Conservation (phyloP, 2,888 invertebrate genomes). For the Suillia variegata region DNA sequence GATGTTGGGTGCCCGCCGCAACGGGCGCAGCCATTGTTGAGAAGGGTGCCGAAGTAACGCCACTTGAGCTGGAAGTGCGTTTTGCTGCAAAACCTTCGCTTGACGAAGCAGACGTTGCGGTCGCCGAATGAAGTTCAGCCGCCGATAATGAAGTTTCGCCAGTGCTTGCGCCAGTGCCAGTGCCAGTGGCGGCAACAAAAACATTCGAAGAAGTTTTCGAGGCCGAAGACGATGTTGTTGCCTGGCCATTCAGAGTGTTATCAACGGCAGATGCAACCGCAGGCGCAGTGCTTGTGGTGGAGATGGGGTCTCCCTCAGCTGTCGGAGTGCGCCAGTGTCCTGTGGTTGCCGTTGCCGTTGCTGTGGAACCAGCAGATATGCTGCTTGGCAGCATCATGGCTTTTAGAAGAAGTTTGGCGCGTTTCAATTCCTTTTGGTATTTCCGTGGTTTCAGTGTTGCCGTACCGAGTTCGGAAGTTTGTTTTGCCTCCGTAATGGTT, state of each 20-base stretch:
- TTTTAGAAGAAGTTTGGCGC: slow-evolving; percentile 56
- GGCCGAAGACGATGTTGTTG: too few relatives aligned
- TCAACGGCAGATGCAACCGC: neutral
- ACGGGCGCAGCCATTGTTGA: slow-evolving; percentile 7
- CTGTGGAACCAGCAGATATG: slow-evolving; percentile 7
- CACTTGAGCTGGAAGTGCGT: slow-evolving; percentile 3
- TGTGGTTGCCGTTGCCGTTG: slow-evolving; percentile 14
- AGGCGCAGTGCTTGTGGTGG: neutral
- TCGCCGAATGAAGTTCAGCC: neutral
- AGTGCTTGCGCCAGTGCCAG: neutral
- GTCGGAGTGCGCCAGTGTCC: neutral
- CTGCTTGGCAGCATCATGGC: slow-evolving; percentile 32
- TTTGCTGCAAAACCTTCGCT: slow-evolving; percentile 3
- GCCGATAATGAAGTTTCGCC: too few relatives aligned
- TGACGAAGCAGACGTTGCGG: neutral
- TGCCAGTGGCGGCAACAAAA: neutral
- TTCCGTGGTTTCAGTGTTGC: slow-evolving; percentile 31
- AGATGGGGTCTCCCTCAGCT: slow-evolving; percentile 7
- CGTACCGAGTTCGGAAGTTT: slow-evolving; percentile 4
- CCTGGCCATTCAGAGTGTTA: neutral
- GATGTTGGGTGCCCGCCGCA: slow-evolving; percentile 8
- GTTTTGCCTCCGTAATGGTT: slow-evolving; percentile 12
- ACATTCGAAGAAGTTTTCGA: too few relatives aligned
- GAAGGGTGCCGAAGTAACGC: neutral
- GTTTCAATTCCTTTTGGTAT: slow-evolving; percentile 51